Base-by-base conservation (phyloP, 2,888 invertebrate genomes). In the Hypsopygia costalis region DNA sequence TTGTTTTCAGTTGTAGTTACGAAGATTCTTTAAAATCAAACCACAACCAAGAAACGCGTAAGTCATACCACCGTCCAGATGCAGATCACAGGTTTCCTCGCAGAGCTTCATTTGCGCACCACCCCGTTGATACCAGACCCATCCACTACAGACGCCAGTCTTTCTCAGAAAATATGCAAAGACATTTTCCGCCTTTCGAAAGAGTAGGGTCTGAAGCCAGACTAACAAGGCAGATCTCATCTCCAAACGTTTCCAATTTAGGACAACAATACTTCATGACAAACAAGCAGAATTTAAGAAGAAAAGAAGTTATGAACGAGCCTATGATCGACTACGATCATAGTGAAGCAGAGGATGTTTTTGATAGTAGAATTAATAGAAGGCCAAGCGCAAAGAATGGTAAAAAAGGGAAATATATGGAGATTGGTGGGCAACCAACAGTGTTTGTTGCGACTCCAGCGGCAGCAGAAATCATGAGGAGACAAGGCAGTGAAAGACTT, bases 11-110 rank as follows among this genome's bases (percentile, higher is more conserved):
- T 60, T 93, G 93, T 76, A 95, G 94, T 63, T 95, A 95, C 70
- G 95, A 95, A 77, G 95, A 95, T 64, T 95, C 95, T 0, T 77
- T 95, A 29, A 95, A 95, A 69, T 93, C 93, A 0, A 92, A 61
- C 72, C 91, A 66, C 81, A 91, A 72, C 46, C 83, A 72, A 53
- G 81, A 77, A 22, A 58, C 45, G 7, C 53, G 51, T 1, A 81
- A 81, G 36, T 53, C 67, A 0, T 78, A 72, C 41, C 69, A 61
- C 0, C 53, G 60, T 1, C 32, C 38, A 12, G 74, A 73, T 1
- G 34, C 49, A 0, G 81, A 82, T 2, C 64, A 68, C 0, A 67
- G 76, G n/a, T 77, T 79, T 45, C 53, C 67, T 6, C 62, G 88
- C 1, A 59, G 87, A 47, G 87, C 87, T 0, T 87, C 87, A 1